Evolutionary conservation across 2,797 vertebrate genomes (phyloP), one percentile per base, ranked within the genome.

Genomic region (Limnodromus scolopaceus): DNA sequence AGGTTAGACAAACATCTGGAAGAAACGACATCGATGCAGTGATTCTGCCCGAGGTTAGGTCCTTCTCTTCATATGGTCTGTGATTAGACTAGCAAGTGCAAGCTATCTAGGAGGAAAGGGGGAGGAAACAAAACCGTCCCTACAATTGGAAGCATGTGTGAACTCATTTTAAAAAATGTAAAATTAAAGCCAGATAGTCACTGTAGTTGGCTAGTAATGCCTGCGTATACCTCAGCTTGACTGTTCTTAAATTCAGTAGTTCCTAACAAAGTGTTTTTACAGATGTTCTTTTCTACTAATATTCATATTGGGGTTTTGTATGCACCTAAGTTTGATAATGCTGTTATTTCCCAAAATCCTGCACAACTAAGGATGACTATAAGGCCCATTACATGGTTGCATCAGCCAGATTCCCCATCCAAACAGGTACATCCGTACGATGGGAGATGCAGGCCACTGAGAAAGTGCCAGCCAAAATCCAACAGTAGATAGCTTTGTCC

Each of bases 141-240:
- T 92, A 24, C 88, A 96, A 95, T 95, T 96, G 90, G 91, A 97
- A 97, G 84, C 90, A 97, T 91, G 84, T 97, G 96, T 93, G 93
- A 95, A 89, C 70, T 91, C 16, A 38, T 60, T 91, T 92, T 45
- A 18, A 22, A 65, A 81, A 92, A 82, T 27, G 45, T 57, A 60
- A 84, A 91, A 96, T 96, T 69, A 93, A 96, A 96, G 55, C 78
- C 93, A 96, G 80, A 91, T 65, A 94, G 54, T 79, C 54, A 38
- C 58, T 2, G 0, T 4, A 38, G 75, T 54, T 84, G 82, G 72
- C 84, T 79, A 65, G 76, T 66, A 65, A 71, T 76, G 65, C 34
- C 46, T 72, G 53, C 4, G 0, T 71, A 18, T 84, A 48, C 41
- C 22, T 84, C 63, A 64, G 27, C n/a, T 54, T 71, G 32, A 16